Evolutionary conservation across 2,888 invertebrate genomes (phyloP).

Genomic region (Drosophila niveifrons): DNA sequence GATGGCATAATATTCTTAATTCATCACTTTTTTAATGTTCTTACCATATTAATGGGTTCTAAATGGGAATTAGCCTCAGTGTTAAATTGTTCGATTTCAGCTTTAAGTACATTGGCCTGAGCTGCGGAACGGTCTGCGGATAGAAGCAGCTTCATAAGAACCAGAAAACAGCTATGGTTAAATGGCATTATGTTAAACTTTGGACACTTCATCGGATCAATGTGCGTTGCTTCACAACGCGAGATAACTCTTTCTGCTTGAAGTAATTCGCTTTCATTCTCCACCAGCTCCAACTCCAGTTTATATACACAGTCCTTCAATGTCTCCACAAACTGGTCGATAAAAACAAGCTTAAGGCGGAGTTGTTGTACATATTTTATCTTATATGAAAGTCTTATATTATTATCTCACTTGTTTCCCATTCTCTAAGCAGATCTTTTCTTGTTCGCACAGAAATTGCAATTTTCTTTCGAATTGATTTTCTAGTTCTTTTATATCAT

Average conservation of each 20-base stretch:
- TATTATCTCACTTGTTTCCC: slow-evolving; percentile 37
- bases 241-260: slow-evolving; percentile 33
- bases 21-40: background rate
- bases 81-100: slow-evolving; percentile 45
- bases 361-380: background rate
- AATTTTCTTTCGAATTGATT: slow-evolving; percentile 57
- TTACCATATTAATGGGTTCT: slow-evolving; percentile 40
- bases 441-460: slow-evolving; percentile 51
- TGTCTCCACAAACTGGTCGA: slow-evolving; percentile 34
- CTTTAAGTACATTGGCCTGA: slow-evolving; percentile 38
- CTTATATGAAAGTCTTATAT: background rate
- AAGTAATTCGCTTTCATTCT: slow-evolving; percentile 34
- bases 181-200: slow-evolving; percentile 4
- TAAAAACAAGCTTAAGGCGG: slow-evolving; percentile 30
- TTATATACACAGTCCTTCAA: slow-evolving; percentile 32
- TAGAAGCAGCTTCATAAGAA: slow-evolving; percentile 46
- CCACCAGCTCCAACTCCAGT: slow-evolving; percentile 54
- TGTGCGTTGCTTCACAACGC: slow-evolving; percentile 18
- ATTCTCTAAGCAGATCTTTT: slow-evolving; percentile 38
- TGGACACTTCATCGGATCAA: background rate
- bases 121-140: slow-evolving; percentile 39
- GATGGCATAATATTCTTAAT: no score
- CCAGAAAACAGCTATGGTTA: slow-evolving; percentile 18
- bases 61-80: background rate
- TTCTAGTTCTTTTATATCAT: slow-evolving; percentile 54